Base-by-base conservation (phyloP, 1,140 invertebrate species). In the Sweltsa coloradensis region DNA sequence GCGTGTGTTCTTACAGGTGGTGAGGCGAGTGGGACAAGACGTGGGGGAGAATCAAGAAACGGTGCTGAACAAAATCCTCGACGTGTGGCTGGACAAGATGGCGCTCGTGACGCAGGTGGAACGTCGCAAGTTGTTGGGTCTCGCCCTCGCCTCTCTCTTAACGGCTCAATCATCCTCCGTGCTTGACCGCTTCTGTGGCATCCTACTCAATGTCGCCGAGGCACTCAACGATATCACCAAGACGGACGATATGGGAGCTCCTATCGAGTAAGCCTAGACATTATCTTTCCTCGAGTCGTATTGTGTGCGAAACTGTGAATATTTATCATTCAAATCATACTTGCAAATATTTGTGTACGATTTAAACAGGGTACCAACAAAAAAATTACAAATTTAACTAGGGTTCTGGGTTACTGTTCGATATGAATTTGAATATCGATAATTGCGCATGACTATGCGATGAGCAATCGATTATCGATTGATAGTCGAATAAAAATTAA, bases 191-290 rank as follows among this genome's bases (percentile, higher is more conserved):
- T 85, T 91, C 63, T 74, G 77, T 41, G 71, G 71, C 16, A 85
- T 92, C 39, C 73, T 93, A 53, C 68, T 81, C 34, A 76, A 81
- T 55, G 77, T 93, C 54, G 76, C 84, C 23, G 85, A 92, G 68
- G 79, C 85, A 5, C 65, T 96, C 31, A 87, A 91, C 66, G 91
- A 96, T 61, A 78, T 95, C 39, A 82, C 77, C 58, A 79, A 76
- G 57, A 72, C 69, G 41, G 83, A 87, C 55, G 80, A 86, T 13
- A 74, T 70, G 51, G 78, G 77, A 13, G 61, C 61, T 54, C 72
- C 73, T 55, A 62, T 78, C 34, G 81, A 85, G 82, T 86, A 69
- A 80, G 79, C n/a, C n/a, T n/a, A n/a, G n/a, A n/a, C n/a, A n/a
- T n/a, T n/a, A n/a, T n/a, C n/a, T n/a, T n/a, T n/a, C n/a, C n/a